phyloP scores from a whole-genome alignment of 2,888 invertebrate genomes.

The Aradus depressus region DNA sequence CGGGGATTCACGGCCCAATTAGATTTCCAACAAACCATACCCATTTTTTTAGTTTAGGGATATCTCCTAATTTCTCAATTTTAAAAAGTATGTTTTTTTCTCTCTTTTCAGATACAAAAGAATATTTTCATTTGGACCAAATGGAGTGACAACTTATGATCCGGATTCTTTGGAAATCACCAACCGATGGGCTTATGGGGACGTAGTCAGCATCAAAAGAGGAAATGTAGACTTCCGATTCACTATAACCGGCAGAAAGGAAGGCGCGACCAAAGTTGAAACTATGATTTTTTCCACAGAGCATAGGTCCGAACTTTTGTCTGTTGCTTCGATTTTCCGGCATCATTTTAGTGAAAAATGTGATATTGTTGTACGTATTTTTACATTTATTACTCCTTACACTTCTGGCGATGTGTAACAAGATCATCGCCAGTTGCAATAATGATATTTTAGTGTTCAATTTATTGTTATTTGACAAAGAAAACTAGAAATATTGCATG shows the following conservation, averaged over 20 bases:
- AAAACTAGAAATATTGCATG: no score
- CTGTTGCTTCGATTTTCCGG: constrained; percentile 75
- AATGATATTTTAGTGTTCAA: no score
- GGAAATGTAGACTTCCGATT: constrained; percentile 43
- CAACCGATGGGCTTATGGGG: constrained; percentile 82
- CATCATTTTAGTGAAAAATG: constrained; percentile 57
- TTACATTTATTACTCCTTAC: background rate
- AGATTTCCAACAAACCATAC: no score
- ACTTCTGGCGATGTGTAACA: no score
- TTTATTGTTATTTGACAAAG: no score
- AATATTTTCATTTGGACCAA: constrained; percentile 90
- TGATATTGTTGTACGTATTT: background rate
- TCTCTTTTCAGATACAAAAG: constrained; percentile 67
- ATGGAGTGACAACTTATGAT: constrained; percentile 94
- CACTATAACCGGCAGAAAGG: constrained; percentile 70
- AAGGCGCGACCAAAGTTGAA: constrained; percentile 61
- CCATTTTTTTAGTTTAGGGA: no score
- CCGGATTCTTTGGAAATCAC: constrained; percentile 81
- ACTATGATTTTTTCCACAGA: constrained; percentile 95
- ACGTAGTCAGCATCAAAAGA: constrained; percentile 61
- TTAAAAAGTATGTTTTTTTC: constrained; percentile 21
- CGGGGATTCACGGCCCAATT: no score
- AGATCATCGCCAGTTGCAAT: no score
- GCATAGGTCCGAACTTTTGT: constrained; percentile 81
- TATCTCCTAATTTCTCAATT: background rate